Percentiles rank a stretch among this genome's conserved stretches.
Conservation (phyloP, 2,113 vertebrate species). For the Aix galericulata region DNA sequence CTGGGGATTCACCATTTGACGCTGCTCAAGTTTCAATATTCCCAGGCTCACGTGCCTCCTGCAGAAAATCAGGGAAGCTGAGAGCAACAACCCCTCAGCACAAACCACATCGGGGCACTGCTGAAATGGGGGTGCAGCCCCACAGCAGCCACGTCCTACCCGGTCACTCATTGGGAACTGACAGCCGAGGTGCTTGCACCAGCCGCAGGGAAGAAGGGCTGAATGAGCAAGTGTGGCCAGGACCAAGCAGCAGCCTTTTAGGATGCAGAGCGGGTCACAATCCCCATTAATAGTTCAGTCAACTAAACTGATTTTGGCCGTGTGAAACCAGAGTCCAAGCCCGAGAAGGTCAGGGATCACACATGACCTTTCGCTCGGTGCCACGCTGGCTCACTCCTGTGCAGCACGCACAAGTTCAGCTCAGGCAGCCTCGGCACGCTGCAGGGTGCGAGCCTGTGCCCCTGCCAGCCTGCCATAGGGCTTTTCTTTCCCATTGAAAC, state of each 20-base stretch:
- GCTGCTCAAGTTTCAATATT: background rate
- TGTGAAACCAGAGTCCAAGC: slow-evolving; percentile 36
- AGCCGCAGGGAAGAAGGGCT: fast-evolving
- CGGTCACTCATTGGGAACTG: background rate
- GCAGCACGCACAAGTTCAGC: background rate
- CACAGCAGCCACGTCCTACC: background rate
- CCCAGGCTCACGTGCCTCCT: background rate
- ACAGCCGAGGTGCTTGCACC: background rate
- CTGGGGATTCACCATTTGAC: background rate
- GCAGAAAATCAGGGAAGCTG: background rate
- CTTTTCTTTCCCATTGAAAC: background rate
- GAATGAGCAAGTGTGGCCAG: background rate
- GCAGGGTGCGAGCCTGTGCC: background rate
- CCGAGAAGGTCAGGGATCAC: slow-evolving; percentile 62
- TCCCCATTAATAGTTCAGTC: slow-evolving; percentile 9
- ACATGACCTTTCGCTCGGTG: slow-evolving; percentile 12
- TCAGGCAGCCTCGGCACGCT: background rate
- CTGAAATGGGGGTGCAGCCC: background rate
- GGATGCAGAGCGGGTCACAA: background rate
- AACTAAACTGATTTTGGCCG: background rate
- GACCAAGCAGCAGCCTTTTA: background rate
- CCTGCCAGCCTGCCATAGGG: background rate
- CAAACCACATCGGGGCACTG: too few relatives aligned
- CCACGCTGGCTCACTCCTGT: background rate
- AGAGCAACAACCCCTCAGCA: background rate